These are phyloP conservation scores for Temnothorax longispinosus DNA, from an alignment of 1,140 invertebrate species.

Conservation along the genomic window DNA sequence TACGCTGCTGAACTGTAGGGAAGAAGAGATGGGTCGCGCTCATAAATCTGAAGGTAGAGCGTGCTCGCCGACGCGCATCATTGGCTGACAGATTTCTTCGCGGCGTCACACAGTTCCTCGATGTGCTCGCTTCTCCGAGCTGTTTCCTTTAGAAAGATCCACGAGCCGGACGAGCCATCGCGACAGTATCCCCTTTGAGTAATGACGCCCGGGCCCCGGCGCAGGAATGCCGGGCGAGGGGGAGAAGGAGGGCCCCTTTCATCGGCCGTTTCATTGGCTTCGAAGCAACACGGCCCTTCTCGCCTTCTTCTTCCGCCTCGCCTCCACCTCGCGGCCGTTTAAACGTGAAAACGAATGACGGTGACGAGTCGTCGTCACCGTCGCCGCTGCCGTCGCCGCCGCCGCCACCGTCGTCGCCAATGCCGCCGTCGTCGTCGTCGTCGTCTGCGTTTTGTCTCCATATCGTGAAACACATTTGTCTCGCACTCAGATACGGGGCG, in stretches of 20 bases:
- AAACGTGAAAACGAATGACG: conserved; percentile 73
- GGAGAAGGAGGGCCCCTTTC: conserved; percentile 68
- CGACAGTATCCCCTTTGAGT: conserved; percentile 74
- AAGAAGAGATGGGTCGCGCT: conserved; percentile 31
- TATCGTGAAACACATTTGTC: conserved; percentile 71
- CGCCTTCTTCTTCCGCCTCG: conserved; percentile 57
- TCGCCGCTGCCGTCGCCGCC: background rate
- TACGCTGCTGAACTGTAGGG: conserved; percentile 9
- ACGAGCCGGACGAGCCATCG: conserved; percentile 71
- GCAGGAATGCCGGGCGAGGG: conserved; percentile 58
- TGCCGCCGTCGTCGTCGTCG: background rate
- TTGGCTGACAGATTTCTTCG: conserved; percentile 58
- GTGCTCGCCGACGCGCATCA: conserved; percentile 51
- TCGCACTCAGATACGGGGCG: conserved; percentile 63
- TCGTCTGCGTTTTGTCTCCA: conserved; percentile 71
- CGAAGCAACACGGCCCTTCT: conserved; percentile 59
- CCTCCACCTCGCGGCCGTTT: conserved; percentile 49
- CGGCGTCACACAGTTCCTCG: conserved; percentile 48
- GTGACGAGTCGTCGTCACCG: conserved; percentile 57
- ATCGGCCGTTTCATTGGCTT: conserved; percentile 68
- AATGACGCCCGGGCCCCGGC: conserved; percentile 64
- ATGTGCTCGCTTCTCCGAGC: conserved; percentile 31
- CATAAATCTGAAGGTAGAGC: conserved; percentile 49
- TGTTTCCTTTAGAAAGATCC: conserved; percentile 58
- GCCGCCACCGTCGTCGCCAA: background rate